These are phyloP conservation scores for Daubentonia madagascariensis DNA, from an alignment of 2,113 vertebrate species.

Conservation along the genomic window DNA sequence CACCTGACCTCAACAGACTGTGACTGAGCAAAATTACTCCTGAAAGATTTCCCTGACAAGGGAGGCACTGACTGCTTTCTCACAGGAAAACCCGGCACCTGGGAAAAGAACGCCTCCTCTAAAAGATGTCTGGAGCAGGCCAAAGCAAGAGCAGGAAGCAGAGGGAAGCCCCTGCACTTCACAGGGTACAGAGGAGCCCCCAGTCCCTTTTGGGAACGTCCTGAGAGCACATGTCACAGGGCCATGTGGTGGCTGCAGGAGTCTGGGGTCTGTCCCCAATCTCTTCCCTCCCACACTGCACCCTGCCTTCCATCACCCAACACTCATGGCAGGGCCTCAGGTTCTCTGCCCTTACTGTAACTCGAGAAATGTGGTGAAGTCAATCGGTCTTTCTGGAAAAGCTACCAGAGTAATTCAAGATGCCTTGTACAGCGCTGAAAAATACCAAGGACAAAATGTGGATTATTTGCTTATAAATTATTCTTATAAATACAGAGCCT, in stretches of 20 bases:
- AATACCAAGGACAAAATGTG: background rate
- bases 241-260: rapidly evolving
- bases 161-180: background rate
- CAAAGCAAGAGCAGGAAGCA: rapidly evolving
- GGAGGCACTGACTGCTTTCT: background rate
- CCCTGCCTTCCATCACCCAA: background rate
- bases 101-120: rapidly evolving
- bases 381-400: background rate
- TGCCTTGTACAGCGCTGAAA: background rate
- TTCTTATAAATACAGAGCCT: background rate
- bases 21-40: background rate
- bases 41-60: background rate
- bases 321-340: background rate
- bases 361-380: background rate
- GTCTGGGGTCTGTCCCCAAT: background rate
- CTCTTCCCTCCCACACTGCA: rapidly evolving
- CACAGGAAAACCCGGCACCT: background rate
- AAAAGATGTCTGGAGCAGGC: background rate
- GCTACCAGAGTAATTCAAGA: background rate
- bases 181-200: background rate
- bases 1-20: background rate
- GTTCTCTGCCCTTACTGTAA: background rate
- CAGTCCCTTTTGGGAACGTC: background rate
- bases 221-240: rapidly evolving
- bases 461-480: background rate